Percentiles rank a stretch among this genome's conserved stretches.
These are phyloP conservation scores for Atta cephalotes DNA, from an alignment of 1,140 invertebrate species.

Conservation along the genomic window DNA sequence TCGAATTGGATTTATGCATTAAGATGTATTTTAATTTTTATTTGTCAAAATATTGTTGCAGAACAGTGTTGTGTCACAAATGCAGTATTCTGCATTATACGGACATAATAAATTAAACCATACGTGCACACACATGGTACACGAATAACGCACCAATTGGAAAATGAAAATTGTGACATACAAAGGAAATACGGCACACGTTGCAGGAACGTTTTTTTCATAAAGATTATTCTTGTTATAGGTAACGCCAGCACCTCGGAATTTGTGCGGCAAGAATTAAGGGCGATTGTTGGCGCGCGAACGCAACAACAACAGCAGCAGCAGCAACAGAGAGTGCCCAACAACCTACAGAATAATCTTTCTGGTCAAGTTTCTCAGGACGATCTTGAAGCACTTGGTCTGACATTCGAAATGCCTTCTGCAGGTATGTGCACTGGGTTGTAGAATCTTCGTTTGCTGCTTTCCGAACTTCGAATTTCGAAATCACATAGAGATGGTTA, in stretches of 20 bases:
- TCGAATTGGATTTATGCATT: not conserved
- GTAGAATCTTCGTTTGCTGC: not conserved
- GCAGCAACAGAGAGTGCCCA: constrained; percentile 82
- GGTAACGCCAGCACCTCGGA: constrained; percentile 88
- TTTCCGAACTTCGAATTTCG: not conserved
- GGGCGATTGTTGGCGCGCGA: constrained; percentile 94
- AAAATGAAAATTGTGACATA: not conserved
- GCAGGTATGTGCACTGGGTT: constrained; percentile 85
- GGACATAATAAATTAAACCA: constrained; percentile 18
- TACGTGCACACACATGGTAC: not conserved
- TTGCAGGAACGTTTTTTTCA: not conserved
- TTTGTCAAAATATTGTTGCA: not conserved
- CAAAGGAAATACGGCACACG: not conserved
- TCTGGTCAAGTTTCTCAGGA: constrained; percentile 86
- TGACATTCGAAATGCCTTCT: constrained; percentile 90
- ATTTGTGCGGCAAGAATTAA: constrained; percentile 95
- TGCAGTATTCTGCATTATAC: not conserved
- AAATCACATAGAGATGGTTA: not conserved
- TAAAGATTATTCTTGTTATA: constrained; percentile 70
- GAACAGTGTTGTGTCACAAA: not conserved
- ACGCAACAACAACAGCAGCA: constrained; percentile 88
- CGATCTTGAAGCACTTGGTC: constrained; percentile 90
- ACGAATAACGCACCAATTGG: not conserved
- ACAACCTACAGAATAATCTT: constrained; percentile 84
- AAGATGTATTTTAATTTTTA: constrained; percentile 6